Evolutionary conservation across 2,113 vertebrate species (phyloP).

Genomic region (Gobiocypris rarus): DNA sequence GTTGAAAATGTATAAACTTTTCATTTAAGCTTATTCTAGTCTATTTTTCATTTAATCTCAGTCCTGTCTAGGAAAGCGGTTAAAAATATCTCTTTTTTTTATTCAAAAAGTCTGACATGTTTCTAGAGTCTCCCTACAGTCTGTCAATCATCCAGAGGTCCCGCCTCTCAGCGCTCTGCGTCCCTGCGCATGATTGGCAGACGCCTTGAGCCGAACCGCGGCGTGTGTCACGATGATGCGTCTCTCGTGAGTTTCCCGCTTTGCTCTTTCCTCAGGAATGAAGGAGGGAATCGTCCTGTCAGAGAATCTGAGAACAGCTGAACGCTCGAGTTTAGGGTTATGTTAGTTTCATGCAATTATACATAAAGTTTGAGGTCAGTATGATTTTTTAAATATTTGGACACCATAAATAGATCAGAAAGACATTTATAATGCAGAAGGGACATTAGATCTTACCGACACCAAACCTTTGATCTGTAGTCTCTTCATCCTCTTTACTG

Average conservation of each 20-base stretch:
- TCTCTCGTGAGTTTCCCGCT: background rate
- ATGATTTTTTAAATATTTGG: too few species aligned
- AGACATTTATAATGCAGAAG: too few species aligned
- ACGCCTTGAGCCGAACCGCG: background rate
- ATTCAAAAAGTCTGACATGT: background rate
- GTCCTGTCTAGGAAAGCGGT: too few species aligned
- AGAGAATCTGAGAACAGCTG: background rate
- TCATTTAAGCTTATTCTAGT: background rate
- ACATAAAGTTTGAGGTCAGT: background rate
- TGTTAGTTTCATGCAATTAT: background rate
- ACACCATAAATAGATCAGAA: too few species aligned
- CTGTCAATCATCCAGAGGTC: slow-evolving; percentile 34
- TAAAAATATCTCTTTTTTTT: background rate
- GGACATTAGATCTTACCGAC: too few species aligned
- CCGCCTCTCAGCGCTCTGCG: slow-evolving; percentile 2
- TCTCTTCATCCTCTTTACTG: too few species aligned
- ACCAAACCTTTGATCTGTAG: too few species aligned
- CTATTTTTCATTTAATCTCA: background rate
- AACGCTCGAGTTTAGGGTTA: background rate
- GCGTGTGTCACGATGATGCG: slow-evolving; percentile 7
- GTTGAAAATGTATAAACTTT: background rate
- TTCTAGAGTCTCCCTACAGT: slow-evolving; percentile 14
- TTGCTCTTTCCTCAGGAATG: background rate
- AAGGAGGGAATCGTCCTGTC: background rate
- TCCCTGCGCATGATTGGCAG: slow-evolving; percentile 19